Base-by-base conservation (phyloP, 2,888 invertebrate species). In the Metacarcinus magister region DNA sequence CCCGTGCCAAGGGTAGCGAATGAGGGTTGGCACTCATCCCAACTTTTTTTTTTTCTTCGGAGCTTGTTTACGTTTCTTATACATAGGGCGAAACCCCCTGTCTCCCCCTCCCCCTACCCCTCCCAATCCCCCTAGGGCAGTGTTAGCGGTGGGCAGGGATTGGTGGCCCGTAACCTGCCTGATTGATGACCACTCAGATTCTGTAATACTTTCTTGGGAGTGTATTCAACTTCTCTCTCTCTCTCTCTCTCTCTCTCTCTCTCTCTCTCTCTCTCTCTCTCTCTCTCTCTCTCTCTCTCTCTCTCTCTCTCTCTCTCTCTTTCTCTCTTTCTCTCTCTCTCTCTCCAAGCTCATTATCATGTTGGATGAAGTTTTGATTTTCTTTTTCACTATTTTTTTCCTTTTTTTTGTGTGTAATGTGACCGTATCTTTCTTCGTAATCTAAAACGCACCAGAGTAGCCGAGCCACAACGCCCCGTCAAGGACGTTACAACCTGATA, bases 1-100 rank as follows among this genome's bases (percentile, higher is more conserved):
- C 87, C 87, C 87, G 87, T 87, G 87, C 87, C 87, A 87, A 87
- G 87, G 32, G 87, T 87, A 87, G 87, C 87, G 87, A 8, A 32
- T 87, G 87, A 39, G 87, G 32, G 39, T 87, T 87, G 87, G 87
- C 87, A 87, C 87, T 39, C 87, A n/a, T 32, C 82, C 87, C 13
- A 32, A 87, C 87, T 28, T 39, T 39, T 39, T 87, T 87, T 87
- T 82, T 82, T 87, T 87, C 87, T 39, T 28, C 87, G 87, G 39
- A 39, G 87, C 39, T 32, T 87, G 87, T 87, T 87, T 87, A 87
- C 87, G 13, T 87, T 87, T 87, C 87, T 87, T 87, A 87, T 87
- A 87, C 87, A 87, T 39, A 87, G 39, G 39, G 87, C 87, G 3
- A 87, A 19, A 16, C 87, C 32, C 87, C 13, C 87, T 19, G 32